Conservation (phyloP, 2,888 invertebrate genomes). For the Boloria selene region DNA sequence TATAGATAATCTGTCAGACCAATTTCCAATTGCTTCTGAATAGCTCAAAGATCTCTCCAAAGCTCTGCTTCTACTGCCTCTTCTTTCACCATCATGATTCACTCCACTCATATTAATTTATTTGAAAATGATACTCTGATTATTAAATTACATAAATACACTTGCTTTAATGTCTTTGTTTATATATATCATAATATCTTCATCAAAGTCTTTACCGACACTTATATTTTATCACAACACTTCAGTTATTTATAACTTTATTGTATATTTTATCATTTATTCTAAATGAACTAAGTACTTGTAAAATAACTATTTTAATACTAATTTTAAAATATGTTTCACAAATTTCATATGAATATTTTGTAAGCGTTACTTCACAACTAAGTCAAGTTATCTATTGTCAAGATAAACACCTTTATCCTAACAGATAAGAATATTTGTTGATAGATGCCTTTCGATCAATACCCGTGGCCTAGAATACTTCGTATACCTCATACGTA, state of each 20-base stretch:
- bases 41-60: constrained; percentile 74
- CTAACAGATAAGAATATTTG: constrained; percentile 55
- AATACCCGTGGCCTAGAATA: constrained; percentile 48
- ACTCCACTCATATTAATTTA: constrained; percentile 4
- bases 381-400: constrained; percentile 47
- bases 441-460: constrained; percentile 48
- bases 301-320: not conserved
- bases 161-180: constrained; percentile 11
- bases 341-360: constrained; percentile 31
- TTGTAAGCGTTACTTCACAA: constrained; percentile 43
- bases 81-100: constrained; percentile 41
- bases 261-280: not conserved
- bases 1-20: constrained; percentile 64
- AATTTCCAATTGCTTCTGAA: constrained; percentile 72
- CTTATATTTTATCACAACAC: constrained; percentile 9
- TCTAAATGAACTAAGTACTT: not conserved
- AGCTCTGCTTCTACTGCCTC: constrained; percentile 60
- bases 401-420: constrained; percentile 61
- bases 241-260: not conserved
- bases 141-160: not conserved
- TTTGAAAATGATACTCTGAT: not conserved
- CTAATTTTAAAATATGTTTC: constrained; percentile 3
- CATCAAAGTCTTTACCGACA: constrained; percentile 13
- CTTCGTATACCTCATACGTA: constrained; percentile 11
- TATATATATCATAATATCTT: constrained; percentile 6